Percentiles rank a stretch among this genome's conserved stretches.
phyloP scores from a whole-genome alignment of 1,140 invertebrate genomes.

The Daktulosphaira vitifoliae region DNA sequence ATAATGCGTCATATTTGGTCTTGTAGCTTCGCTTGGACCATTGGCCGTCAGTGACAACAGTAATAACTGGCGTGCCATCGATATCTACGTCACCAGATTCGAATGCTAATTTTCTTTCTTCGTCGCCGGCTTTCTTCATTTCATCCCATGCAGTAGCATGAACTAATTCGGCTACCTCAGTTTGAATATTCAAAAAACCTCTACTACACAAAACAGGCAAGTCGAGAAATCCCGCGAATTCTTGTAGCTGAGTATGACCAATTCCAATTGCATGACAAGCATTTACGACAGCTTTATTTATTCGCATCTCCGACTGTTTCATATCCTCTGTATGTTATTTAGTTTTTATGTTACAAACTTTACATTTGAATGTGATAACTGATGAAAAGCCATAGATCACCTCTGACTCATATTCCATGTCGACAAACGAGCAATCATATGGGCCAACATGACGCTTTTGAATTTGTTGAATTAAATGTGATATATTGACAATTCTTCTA shows the following conservation, averaged over 20 bases:
- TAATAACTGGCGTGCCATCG: not conserved
- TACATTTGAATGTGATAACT: not conserved
- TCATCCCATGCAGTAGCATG: not conserved
- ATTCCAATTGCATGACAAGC: conserved; percentile 1
- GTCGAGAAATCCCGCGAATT: not conserved
- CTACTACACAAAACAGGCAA: not conserved
- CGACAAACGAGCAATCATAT: no score
- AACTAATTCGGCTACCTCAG: not conserved
- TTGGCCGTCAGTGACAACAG: no score
- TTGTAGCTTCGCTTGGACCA: no score
- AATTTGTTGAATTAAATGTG: no score
- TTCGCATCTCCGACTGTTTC: not conserved
- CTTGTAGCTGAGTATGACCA: not conserved
- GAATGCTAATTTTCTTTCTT: not conserved
- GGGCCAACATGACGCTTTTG: no score
- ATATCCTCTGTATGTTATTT: not conserved
- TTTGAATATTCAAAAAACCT: not conserved
- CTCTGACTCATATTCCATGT: no score
- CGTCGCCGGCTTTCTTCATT: not conserved
- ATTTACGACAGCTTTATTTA: conserved; percentile 3
- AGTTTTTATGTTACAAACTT: not conserved
- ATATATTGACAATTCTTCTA: no score
- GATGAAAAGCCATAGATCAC: not conserved
- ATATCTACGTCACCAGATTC: not conserved
- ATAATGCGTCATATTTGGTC: no score